Evolutionary conservation across 2,797 vertebrate species (phyloP), one percentile per base, ranked within the genome.

Genomic region (Xenentodon cancila): DNA sequence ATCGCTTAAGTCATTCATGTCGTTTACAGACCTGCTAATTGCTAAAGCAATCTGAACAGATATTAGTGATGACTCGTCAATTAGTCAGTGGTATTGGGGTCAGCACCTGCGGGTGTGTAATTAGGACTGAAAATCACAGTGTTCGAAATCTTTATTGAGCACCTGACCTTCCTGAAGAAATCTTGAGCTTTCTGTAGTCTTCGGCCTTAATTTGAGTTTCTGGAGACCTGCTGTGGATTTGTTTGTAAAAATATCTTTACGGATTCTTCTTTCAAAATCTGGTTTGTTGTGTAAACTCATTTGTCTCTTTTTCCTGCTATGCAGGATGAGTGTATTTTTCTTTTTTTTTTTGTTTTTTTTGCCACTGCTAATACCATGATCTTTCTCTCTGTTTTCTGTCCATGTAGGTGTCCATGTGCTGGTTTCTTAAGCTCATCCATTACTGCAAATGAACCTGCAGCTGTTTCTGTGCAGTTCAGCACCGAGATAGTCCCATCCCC

Each of bases 371-470:
- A 79, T 45, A 13, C 8, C 21, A n/a, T 21, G 22, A 3, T 63
- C 21, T 51, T 27, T 79, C 18, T 62, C 53, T 67, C 1, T 54
- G 2, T 52, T 59, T 37, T 69, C 11, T 70, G 20, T 74, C 55
- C 46, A 13, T 71, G 21, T 5, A 97, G 95, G 91, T 90, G 91
- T 91, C 93, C 89, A 94, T 96, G 96, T 79, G 73, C 74, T 73
- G 80, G 65, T 76, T 87, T 66, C 85, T 84, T 81, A 85, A 76
- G 90, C 93, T 91, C 92, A 90, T 87, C 88, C 88, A 90, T 92
- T 95, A 88, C 92, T 92, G 93, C 97, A 96, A 95, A 98, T 98
- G 97, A 97, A 91, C 95, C 94, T 95, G 91, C 94, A 86, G 90
- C 82, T 86, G 83, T 88, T 88, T 81, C 73, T 84, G 93, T 90